Base-by-base conservation (phyloP, 2,113 vertebrate genomes). In the Conger conger region DNA sequence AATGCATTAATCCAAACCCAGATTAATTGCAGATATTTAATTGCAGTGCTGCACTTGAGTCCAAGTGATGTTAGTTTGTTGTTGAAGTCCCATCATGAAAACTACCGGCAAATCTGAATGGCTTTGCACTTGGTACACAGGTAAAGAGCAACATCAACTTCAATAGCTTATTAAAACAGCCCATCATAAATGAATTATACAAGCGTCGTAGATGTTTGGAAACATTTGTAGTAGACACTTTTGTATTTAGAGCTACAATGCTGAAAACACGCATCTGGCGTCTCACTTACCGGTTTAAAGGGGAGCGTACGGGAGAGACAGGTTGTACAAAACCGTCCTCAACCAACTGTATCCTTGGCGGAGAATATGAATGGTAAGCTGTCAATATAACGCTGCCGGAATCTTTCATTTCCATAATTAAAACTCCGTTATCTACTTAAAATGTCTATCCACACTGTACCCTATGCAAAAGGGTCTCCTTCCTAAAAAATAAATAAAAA, bases 301-400 rank as follows among this genome's bases (percentile, higher is more conserved):
- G 88, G 1, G 92, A 91, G 40, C 82, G 94, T 90, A 93, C 36
- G 86, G 93, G 84, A 33, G 94, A 85, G 17, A 91, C 84, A 20
- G 91, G 94, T 84, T 94, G 89, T 4, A 90, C 92, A 83, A 95
- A 92, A 92, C 88, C 92, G 82, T 95, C 93, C 83, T 96, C 95
- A 76, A 90, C 84, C 89, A 86, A 84, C 0, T 93, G 88, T 53
- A 92, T 93, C 90, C 91, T 93, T 53, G 96, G 87, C 0, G 94
- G 92, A 38, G 93, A 90, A 93, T 96, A 95, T 4, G 96, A 95
- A 82, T 97, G 96, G 89, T 97, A 97, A 85, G 96, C 96, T 84
- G 96, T 97, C 87, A 97, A 92, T 86, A 97, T 95, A 93, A 97
- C 97, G 87, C 95, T 95, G 91, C 96, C 94, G 0, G 96, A 94